Evolutionary conservation across 2,888 invertebrate genomes (phyloP), one percentile per base, ranked within the genome.

Genomic region (Tachina grossa): DNA sequence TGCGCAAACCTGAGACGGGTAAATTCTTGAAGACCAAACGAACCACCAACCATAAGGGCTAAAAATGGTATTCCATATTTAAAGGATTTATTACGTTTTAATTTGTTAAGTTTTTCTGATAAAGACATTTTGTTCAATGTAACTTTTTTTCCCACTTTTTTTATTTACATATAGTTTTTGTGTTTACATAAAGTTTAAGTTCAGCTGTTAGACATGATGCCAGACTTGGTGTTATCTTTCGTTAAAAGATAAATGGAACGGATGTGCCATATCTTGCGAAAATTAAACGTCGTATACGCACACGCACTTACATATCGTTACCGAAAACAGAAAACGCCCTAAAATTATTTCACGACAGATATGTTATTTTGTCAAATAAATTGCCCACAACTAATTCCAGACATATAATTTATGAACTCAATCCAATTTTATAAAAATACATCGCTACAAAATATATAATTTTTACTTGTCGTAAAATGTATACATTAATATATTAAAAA

Each of bases 1-100:
- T 61, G 77, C 69, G 72, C 88, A 14, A 19, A 96, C 96, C 95
- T 95, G 87, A 97, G 91, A 90, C 94, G 94, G 8, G 96, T 94
- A 93, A 97, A 97, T 93, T 97, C 95, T 88, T 94, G 94, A 45
- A 97, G 92, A 6, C 95, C 96, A 92, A 97, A 95, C 0, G 97
- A 97, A 71, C 97, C 97, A 55, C 96, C 96, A 76, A 97, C 92
- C 22, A 97, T 93, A 85, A 97, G 93, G 69, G 96, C 84, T 31
- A 97, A 89, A 91, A 97, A 97, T 8, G 97, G 97, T 49, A 96
- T 78, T 9, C 96, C 96, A 92, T 94, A 96, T 91, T 92, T 94
- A 83, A 94, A 88, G 68, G 91, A 93, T 89, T 92, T 94, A 72
- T 88, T 87, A 77, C 88, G 88, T 10, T 88, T 82, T 57, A 89